These are phyloP conservation scores for Conger conger DNA, from an alignment of 2,113 vertebrate genomes.

Conservation along the genomic window DNA sequence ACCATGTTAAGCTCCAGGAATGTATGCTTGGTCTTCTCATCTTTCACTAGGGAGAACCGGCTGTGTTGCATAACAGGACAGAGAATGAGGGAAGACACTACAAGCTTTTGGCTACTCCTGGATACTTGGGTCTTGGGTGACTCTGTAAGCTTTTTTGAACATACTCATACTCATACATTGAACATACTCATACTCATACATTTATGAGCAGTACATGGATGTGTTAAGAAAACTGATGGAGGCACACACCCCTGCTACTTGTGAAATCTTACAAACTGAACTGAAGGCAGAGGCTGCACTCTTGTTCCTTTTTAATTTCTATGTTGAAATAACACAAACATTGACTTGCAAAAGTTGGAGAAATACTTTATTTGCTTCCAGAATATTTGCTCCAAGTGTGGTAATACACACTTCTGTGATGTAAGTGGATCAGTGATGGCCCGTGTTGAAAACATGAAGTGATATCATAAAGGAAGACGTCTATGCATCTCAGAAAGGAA, in stretches of 20 bases:
- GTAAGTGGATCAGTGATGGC: neutral
- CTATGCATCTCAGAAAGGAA: conserved; percentile 51
- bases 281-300: too few relatives aligned
- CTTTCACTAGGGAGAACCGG: neutral
- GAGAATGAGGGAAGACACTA: neutral
- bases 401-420: neutral
- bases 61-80: neutral
- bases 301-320: too few relatives aligned
- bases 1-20: neutral
- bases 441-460: neutral
- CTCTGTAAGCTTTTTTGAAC: too few relatives aligned
- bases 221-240: too few relatives aligned
- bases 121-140: too few relatives aligned
- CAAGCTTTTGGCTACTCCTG: too few relatives aligned
- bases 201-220: too few relatives aligned
- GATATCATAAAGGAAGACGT: conserved; percentile 17
- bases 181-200: too few relatives aligned
- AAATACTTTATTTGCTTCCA: neutral
- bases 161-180: too few relatives aligned
- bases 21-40: neutral
- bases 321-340: neutral
- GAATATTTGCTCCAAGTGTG: neutral
- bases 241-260: too few relatives aligned
- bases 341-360: neutral
- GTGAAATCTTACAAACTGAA: too few relatives aligned